phyloP scores from a whole-genome alignment of 2,797 vertebrate species.

The Catharus ustulatus region DNA sequence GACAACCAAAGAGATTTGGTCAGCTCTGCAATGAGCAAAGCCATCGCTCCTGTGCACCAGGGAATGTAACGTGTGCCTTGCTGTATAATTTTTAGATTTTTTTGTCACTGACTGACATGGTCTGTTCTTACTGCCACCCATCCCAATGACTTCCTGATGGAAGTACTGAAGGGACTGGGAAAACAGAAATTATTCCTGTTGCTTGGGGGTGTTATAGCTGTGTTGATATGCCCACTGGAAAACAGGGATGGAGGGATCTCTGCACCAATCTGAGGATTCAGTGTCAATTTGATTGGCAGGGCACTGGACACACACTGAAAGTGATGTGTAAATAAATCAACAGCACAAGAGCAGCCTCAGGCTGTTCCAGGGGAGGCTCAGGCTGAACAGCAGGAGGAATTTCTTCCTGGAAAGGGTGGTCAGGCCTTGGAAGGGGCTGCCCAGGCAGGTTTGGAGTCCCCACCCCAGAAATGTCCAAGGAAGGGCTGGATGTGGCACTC shows the following conservation, averaged over 20 bases:
- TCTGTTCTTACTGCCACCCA: not conserved
- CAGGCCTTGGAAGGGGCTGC: not conserved
- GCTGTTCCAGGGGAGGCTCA: not conserved
- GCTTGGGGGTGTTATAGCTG: not conserved
- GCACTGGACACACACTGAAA: not conserved
- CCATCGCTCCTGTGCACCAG: not conserved
- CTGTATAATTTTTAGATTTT: not conserved
- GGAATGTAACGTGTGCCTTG: not conserved
- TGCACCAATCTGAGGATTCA: not conserved
- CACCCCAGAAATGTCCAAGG: not conserved
- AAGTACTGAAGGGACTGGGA: not conserved
- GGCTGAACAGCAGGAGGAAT: not conserved
- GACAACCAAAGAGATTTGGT: not conserved
- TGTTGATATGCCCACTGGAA: not conserved
- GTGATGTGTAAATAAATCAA: fast-evolving
- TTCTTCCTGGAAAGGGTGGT: fast-evolving
- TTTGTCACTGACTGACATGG: not conserved
- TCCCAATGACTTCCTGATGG: fast-evolving
- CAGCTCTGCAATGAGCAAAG: not conserved
- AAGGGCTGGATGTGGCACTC: fast-evolving
- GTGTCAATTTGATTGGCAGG: not conserved
- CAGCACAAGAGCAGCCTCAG: fast-evolving
- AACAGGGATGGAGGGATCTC: not conserved
- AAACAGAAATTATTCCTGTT: not conserved
- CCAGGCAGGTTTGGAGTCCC: not conserved